These are phyloP conservation scores for Acromyrmex echinatior DNA, from an alignment of 1,140 invertebrate genomes.

Conservation along the genomic window DNA sequence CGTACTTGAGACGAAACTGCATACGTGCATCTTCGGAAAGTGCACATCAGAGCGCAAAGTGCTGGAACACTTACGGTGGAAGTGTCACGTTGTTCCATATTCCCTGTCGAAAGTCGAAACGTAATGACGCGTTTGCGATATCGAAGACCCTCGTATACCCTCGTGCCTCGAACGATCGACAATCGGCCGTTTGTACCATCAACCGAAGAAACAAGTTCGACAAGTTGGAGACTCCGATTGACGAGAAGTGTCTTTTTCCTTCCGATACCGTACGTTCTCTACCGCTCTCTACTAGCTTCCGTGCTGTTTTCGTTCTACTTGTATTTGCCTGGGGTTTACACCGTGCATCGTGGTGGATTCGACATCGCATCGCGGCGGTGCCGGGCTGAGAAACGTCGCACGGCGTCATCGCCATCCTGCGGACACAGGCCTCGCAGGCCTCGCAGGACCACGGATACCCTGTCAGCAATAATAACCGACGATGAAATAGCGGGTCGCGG, in stretches of 20 bases:
- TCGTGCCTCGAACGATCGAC: neutral
- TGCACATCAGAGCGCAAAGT: slow-evolving; percentile 33
- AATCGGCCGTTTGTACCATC: neutral
- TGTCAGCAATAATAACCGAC: slow-evolving; percentile 36
- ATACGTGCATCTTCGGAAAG: slow-evolving; percentile 31
- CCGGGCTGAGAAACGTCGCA: slow-evolving; percentile 10
- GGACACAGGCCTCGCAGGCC: no score
- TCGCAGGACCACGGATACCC: no score
- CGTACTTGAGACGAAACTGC: slow-evolving; percentile 43
- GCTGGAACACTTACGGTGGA: slow-evolving; percentile 38
- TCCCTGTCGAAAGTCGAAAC: slow-evolving; percentile 1
- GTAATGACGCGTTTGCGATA: slow-evolving; percentile 30
- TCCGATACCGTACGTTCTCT: neutral
- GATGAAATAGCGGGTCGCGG: slow-evolving; percentile 30
- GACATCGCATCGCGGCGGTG: slow-evolving; percentile 25
- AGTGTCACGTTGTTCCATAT: slow-evolving; percentile 18
- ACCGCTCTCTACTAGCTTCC: neutral
- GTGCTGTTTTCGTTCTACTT: slow-evolving; percentile 3
- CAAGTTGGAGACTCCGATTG: neutral
- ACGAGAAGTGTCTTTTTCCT: neutral
- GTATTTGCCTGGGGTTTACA: neutral
- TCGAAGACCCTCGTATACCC: neutral
- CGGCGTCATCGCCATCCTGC: neutral
- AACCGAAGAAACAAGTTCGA: neutral
- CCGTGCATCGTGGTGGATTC: neutral